Evolutionary conservation across 2,888 invertebrate genomes (phyloP), one percentile per base, ranked within the genome.

Genomic region (Acanthosoma haemorrhoidale): DNA sequence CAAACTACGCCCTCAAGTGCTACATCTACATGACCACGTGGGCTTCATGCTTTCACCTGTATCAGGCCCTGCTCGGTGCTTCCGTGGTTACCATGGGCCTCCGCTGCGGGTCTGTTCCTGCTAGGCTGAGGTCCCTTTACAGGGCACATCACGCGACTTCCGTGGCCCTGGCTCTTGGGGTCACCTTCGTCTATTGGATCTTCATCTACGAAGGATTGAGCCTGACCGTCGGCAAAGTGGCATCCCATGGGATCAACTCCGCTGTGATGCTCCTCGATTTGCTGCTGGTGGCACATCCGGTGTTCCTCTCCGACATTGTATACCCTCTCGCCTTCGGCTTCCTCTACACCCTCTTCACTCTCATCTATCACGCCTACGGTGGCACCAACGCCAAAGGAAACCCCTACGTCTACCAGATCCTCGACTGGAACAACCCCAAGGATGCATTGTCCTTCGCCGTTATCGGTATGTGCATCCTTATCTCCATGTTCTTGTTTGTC

Each of bases 401-500:
- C 2, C 25, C 25, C 13, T 51, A 51, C 13, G 51, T 51, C 51
- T 51, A 51, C 51, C 21, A 51, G 51, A 51, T 51, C n/a, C 25
- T 51, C 13, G 51, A 51, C 4, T 51, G 51, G 51, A 51, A n/a
- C 51, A 21, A 51, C 25, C 51, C 51, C n/a, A 51, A 25, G 51
- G 51, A 51, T 18, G 51, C 51, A 3, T n/a, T 51, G 2, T 51
- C 51, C 25, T 51, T 51, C n/a, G 51, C 51, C 0, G 51, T 51
- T n/a, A 51, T 51, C 51, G 51, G 51, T 13, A 51, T 51, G 51
- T 51, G 51, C 51, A 51, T 51, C 13, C 51, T 51, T n/a, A 29
- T 3, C 25, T 51, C 29, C 25, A 51, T 51, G 51, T 51, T 51
- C 25, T 25, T 51, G 13, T n/a, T 51, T 3, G 51, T 51, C 25